A percentile compares a stretch with the other conserved stretches of the same genome.
phyloP scores from a whole-genome alignment of 2,888 invertebrate genomes.

The Drosophila lacicola region DNA sequence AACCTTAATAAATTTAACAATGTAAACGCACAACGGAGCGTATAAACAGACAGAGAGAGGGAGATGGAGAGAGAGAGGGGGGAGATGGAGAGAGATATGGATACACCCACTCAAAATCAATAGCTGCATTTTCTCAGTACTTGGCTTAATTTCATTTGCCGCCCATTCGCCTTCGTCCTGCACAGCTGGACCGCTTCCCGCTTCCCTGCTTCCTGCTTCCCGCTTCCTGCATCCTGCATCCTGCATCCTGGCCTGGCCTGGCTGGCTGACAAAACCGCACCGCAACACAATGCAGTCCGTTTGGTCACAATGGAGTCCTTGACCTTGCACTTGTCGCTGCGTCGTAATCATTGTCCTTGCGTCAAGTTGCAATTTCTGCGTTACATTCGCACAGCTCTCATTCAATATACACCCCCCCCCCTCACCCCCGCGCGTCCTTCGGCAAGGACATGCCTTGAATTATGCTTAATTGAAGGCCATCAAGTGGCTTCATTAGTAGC shows the following conservation, averaged over 20 bases:
- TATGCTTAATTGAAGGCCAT: constrained; percentile 40
- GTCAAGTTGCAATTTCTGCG: constrained; percentile 39
- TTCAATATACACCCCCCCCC: constrained; percentile 40
- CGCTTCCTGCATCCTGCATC: neutral
- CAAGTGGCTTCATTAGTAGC: constrained; percentile 52
- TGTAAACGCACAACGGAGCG: constrained; percentile 18
- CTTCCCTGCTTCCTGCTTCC: constrained; percentile 28
- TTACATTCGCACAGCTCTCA: constrained; percentile 40
- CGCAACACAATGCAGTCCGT: constrained; percentile 27
- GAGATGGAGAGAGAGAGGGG: neutral
- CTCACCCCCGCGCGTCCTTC: constrained; percentile 3
- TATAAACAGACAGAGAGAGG: neutral
- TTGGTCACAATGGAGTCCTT: constrained; percentile 33
- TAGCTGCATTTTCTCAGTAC: constrained; percentile 57
- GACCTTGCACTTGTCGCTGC: constrained; percentile 23
- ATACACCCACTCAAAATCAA: constrained; percentile 61
- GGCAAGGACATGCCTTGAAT: constrained; percentile 29
- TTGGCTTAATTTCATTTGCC: constrained; percentile 51
- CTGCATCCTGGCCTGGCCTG: neutral
- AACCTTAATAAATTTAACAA: constrained; percentile 46
- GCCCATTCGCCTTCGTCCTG: constrained; percentile 8
- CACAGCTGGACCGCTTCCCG: constrained; percentile 26
- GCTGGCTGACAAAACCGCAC: constrained; percentile 6
- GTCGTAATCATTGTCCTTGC: constrained; percentile 25
- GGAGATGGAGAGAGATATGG: constrained; percentile 1